Evolutionary conservation across 2,797 vertebrate genomes (phyloP), one percentile per base, ranked within the genome.

Genomic region (Nyctalus aviator): DNA sequence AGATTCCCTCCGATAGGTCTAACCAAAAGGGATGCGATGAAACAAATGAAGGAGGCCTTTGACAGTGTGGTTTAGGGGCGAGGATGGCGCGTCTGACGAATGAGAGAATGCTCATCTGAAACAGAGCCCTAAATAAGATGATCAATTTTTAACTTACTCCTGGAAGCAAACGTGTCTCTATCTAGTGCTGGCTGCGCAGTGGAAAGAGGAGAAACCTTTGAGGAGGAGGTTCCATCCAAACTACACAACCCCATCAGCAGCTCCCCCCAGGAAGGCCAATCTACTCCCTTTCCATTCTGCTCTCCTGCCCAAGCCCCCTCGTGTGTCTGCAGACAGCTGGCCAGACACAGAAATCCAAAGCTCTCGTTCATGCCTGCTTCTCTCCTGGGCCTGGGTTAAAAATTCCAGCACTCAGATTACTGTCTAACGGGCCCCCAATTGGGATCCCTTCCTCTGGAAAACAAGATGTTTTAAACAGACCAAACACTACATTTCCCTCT

Each of bases 321-420:
- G n/a, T 92, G 94, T 95, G 78, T 93, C 96, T 92, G 76, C 59
- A 97, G 96, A 98, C 98, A 98, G 97, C 98, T 98, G 98, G 97
- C 95, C 71, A 98, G 97, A 98, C 87, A 94, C 93, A 96, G 90
- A 95, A 97, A 97, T 93, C 92, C 97, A 97, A 98, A 97, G 97
- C 97, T 97, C 89, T 17, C 94, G 84, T 0, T 35, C 95, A 78
- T 76, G 96, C 94, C 96, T 97, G 94, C 76, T 93, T 89, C 88
- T 97, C 93, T 96, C 57, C 82, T 66, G 78, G 97, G 88, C 86
- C 91, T 44, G 83, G 53, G 79, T 97, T 95, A 97, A 68, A 96
- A 96, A 92, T 93, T 96, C 92, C 96, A 97, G 97, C 91, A 87
- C 91, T 98, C 41, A 0, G 92, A 97, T 97, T 98, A 97, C 73